Evolutionary conservation across 2,888 invertebrate genomes (phyloP).

Genomic region (Globia sparganii): DNA sequence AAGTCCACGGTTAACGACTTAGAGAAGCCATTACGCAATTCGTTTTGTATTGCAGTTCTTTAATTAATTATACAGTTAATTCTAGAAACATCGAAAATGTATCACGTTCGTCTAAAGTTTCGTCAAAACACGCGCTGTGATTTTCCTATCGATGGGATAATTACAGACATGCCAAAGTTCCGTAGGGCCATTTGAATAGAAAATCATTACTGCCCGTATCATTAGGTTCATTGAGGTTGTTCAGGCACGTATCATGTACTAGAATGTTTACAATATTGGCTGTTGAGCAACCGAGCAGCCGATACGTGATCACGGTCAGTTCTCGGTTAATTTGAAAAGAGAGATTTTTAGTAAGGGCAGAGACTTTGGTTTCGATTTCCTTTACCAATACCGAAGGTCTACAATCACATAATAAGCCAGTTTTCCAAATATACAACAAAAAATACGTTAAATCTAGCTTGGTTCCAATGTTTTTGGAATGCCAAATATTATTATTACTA

Average conservation of each 20-base stretch:
- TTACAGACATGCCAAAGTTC: slow-evolving; percentile 19
- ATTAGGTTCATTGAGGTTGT: slow-evolving; percentile 30
- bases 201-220: slow-evolving; percentile 39
- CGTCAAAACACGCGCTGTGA: slow-evolving; percentile 8
- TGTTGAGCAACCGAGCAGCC: slow-evolving; percentile 43
- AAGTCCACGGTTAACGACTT: slow-evolving; percentile 1
- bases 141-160: slow-evolving; percentile 33
- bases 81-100: slow-evolving; percentile 8
- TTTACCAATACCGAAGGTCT: slow-evolving; percentile 29
- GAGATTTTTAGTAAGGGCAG: slow-evolving; percentile 55
- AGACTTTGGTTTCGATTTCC: slow-evolving; percentile 38
- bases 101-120: slow-evolving; percentile 1
- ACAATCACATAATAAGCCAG: neutral
- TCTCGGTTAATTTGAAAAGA: slow-evolving; percentile 54
- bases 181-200: slow-evolving; percentile 49
- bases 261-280: slow-evolving; percentile 49
- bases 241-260: slow-evolving; percentile 59
- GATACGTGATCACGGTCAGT: slow-evolving; percentile 57
- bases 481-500: neutral
- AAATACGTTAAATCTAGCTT: neutral
- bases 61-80: neutral
- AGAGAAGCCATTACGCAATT: neutral
- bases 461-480: neutral
- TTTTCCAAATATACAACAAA: neutral
- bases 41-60: neutral